Percentiles rank a stretch among this genome's conserved stretches.
Evolutionary conservation across 1,140 invertebrate genomes (phyloP).

Genomic region (Microplitis demolitor): DNA sequence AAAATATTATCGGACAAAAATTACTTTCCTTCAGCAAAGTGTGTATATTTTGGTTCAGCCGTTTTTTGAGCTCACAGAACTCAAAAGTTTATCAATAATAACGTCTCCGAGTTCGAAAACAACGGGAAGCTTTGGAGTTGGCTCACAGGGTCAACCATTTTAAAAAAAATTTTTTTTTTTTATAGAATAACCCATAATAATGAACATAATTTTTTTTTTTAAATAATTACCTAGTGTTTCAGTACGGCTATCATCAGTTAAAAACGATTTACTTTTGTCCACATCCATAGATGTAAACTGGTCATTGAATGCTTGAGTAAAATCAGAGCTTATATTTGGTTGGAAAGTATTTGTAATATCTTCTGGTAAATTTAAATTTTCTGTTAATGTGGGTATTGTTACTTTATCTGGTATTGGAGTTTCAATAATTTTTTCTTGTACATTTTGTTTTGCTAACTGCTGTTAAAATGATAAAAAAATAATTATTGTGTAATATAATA

Average conservation of each 20-base stretch:
- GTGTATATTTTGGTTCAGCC: no score
- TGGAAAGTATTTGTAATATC: conserved; percentile 41
- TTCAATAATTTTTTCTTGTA: conserved; percentile 23
- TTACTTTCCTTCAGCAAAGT: no score
- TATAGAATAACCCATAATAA: neutral
- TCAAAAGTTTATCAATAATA: no score
- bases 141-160: no score
- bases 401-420: conserved; percentile 21
- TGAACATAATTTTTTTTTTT: neutral
- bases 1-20: no score
- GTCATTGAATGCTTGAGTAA: conserved; percentile 44
- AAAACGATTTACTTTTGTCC: conserved; percentile 37
- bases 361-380: conserved; percentile 34
- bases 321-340: conserved; percentile 41
- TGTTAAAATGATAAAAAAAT: conserved; percentile 16
- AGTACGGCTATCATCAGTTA: conserved; percentile 27
- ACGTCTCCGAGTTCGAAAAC: no score
- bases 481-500: conserved; percentile 5
- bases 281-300: conserved; percentile 37
- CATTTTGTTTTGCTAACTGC: conserved; percentile 47
- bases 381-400: conserved; percentile 22
- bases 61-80: no score
- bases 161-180: no score
- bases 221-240: conserved; percentile 31
- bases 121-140: no score